Percentiles rank a stretch among this genome's conserved stretches.
Evolutionary conservation across 2,888 invertebrate genomes (phyloP).

Genomic region (Nycteola revayana): DNA sequence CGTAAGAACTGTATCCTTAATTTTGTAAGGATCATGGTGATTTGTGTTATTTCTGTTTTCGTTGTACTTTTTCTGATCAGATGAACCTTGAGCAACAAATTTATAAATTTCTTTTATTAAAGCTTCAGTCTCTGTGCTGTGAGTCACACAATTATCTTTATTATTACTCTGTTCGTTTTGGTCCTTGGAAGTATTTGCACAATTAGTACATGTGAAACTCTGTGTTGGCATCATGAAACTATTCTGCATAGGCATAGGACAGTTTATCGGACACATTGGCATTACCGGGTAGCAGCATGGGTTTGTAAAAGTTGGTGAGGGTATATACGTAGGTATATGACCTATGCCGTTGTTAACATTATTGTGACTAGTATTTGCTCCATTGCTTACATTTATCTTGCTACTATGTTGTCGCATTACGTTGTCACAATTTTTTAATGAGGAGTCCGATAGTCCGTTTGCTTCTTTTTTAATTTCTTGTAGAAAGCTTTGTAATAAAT

Average conservation of each 20-base stretch:
- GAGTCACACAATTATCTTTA: constrained; percentile 20
- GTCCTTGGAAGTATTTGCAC: constrained; percentile 42
- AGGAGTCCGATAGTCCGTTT: constrained; percentile 40
- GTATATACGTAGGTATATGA: constrained; percentile 18
- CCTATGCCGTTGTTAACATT: constrained; percentile 36
- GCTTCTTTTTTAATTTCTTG: constrained; percentile 67
- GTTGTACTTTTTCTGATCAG: constrained; percentile 29
- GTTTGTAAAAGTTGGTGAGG: constrained; percentile 41
- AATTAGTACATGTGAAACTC: constrained; percentile 56
- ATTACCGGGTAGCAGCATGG: constrained; percentile 64
- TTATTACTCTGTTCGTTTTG: constrained; percentile 30
- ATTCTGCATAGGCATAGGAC: constrained; percentile 45
- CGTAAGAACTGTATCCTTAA: constrained; percentile 35
- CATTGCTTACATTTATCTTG: constrained; percentile 27
- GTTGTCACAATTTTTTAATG: constrained; percentile 31
- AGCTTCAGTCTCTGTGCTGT: constrained; percentile 55
- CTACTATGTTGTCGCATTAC: constrained; percentile 23
- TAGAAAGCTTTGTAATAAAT: constrained; percentile 64
- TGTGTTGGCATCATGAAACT: constrained; percentile 50
- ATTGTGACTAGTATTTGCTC: constrained; percentile 39
- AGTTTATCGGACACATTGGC: constrained; percentile 62
- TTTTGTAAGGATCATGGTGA: constrained; percentile 16
- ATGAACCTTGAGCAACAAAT: constrained; percentile 53
- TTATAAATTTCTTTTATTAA: constrained; percentile 72
- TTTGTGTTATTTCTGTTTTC: constrained; percentile 13